phyloP scores from a whole-genome alignment of 2,113 vertebrate species.

The Toxotes chatareus region DNA sequence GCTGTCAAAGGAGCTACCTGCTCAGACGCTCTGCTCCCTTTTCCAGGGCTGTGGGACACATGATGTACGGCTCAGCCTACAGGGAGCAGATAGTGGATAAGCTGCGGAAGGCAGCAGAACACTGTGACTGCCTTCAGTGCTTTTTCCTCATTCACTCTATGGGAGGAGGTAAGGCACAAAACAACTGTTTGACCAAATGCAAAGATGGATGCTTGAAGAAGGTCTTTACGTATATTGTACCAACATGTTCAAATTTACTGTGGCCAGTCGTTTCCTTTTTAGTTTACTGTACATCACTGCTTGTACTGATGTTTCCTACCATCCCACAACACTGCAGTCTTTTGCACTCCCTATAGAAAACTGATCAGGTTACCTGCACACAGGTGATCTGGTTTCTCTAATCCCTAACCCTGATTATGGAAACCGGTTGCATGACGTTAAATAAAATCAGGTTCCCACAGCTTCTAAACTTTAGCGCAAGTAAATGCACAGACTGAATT shows the following conservation, averaged over 20 bases:
- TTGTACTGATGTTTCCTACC: not conserved
- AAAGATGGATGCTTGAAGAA: not conserved
- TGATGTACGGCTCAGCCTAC: conserved; percentile 90
- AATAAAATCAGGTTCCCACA: not conserved
- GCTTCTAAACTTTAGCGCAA: not conserved
- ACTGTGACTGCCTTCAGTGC: conserved; percentile 96
- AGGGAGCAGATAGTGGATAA: conserved; percentile 91
- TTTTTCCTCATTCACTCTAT: conserved; percentile 98
- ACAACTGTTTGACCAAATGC: not conserved
- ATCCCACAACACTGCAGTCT: not conserved
- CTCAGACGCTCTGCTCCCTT: not conserved
- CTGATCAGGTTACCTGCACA: not conserved
- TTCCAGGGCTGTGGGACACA: conserved; percentile 93
- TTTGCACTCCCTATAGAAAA: not conserved
- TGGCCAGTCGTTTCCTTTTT: not conserved
- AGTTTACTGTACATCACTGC: not conserved
- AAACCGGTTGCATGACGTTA: not conserved
- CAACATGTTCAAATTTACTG: not conserved
- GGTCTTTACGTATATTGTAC: not conserved
- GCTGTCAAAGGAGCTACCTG: not conserved
- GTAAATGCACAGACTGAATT: conserved; percentile 4
- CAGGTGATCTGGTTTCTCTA: not conserved
- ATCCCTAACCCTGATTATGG: not conserved
- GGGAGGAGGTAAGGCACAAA: conserved; percentile 91
- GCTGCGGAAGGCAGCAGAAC: conserved; percentile 90